A percentile compares a stretch with the other conserved stretches of the same genome.
Conservation (phyloP, 2,797 vertebrate species). For the Poeciliopsis paucimaculata region DNA sequence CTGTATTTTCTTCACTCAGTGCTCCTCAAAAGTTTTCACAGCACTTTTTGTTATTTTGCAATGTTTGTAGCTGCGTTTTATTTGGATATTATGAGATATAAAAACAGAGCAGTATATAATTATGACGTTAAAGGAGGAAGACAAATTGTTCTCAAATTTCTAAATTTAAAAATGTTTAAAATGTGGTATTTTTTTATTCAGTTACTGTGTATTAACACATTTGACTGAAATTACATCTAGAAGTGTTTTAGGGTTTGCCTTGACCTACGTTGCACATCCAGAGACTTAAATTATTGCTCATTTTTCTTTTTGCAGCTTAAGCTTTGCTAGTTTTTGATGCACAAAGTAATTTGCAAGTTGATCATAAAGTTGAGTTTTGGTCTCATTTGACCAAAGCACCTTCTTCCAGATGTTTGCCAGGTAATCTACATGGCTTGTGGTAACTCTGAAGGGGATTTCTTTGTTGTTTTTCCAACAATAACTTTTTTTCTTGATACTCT, state of each 20-base stretch:
- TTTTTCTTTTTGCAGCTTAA: background rate
- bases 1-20: background rate
- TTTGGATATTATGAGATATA: background rate
- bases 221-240: background rate
- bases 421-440: background rate
- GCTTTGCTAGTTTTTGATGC: background rate
- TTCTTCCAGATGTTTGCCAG: background rate
- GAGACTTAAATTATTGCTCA: background rate
- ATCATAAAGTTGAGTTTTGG: background rate
- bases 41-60: background rate
- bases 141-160: background rate
- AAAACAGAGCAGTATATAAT: background rate
- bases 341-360: background rate
- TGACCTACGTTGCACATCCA: background rate
- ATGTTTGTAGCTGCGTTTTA: background rate
- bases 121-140: background rate
- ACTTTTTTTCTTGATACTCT: background rate
- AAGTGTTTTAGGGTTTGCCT: background rate
- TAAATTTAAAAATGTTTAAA: background rate
- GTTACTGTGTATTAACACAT: background rate
- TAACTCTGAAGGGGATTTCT: background rate
- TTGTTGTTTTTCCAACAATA: background rate
- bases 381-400: background rate
- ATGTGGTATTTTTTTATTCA: background rate
- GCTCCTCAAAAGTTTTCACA: background rate